Evolutionary conservation across 2,113 vertebrate species (phyloP).

Genomic region (Nyctereutes procyonoides): DNA sequence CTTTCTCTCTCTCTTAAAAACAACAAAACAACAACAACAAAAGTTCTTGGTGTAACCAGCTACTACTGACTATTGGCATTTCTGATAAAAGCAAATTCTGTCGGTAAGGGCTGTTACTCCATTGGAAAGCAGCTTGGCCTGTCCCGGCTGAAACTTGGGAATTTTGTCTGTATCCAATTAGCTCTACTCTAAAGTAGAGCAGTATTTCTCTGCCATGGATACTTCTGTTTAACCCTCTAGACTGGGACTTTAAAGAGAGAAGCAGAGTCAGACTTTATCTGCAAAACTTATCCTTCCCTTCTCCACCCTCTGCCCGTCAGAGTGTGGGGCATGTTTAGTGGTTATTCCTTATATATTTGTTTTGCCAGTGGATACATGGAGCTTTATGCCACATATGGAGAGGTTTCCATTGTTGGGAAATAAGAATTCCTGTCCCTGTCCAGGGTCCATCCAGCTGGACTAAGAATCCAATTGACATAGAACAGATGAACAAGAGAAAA

Average conservation of each 20-base stretch:
- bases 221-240: neutral
- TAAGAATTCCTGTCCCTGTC: neutral
- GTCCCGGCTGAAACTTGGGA: neutral
- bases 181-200: neutral
- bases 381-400: neutral
- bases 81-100: slow-evolving; percentile 12
- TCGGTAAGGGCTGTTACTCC: neutral
- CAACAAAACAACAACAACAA: neutral
- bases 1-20: neutral
- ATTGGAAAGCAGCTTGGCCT: neutral
- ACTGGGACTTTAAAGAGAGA: neutral
- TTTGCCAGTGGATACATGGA: neutral
- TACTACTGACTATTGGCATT: slow-evolving; percentile 3
- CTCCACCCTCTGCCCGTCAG: neutral
- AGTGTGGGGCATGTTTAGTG: neutral
- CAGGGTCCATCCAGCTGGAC: neutral
- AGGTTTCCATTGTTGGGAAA: neutral
- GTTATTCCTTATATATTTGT: neutral
- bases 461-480: neutral
- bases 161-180: neutral
- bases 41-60: slow-evolving; percentile 45
- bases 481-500: neutral
- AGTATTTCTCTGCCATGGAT: neutral
- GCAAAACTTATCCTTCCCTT: neutral
- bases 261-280: neutral